Conservation (phyloP, 2,797 vertebrate species). For the Myioborus miniatus region DNA sequence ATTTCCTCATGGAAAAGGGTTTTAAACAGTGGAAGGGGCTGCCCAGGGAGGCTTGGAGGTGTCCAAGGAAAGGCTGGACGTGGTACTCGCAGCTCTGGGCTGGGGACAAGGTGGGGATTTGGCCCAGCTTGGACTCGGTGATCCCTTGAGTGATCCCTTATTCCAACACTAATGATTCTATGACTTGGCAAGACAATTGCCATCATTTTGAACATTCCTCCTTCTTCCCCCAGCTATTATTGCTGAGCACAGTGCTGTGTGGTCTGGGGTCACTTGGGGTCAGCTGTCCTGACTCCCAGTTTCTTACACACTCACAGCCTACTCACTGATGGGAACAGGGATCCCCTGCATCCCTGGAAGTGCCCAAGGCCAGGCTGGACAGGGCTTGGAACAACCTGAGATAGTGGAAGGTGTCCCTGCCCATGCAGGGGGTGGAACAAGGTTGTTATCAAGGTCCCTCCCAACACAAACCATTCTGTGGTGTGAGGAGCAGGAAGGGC, state of each 20-base stretch:
- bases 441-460: not conserved
- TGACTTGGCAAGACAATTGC: not conserved
- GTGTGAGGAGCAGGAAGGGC: not conserved
- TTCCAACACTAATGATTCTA: accelerated
- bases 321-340: not conserved
- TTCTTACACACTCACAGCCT: not conserved
- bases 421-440: not conserved
- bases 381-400: accelerated
- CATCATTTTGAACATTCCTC: not conserved
- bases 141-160: not conserved
- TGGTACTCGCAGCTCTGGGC: not conserved
- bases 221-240: not conserved
- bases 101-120: accelerated
- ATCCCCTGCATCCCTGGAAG: not conserved
- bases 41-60: not conserved
- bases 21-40: not conserved
- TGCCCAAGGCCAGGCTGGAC: not conserved
- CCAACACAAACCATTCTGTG: not conserved
- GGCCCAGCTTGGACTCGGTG: not conserved
- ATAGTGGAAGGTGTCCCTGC: not conserved
- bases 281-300: not conserved
- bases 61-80: accelerated
- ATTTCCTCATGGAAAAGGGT: not conserved
- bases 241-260: not conserved
- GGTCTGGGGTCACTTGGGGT: not conserved